Percentiles rank a stretch among this genome's conserved stretches.
These are phyloP conservation scores for Lutjanus campechanus DNA, from an alignment of 2,797 vertebrate genomes.

Conservation along the genomic window DNA sequence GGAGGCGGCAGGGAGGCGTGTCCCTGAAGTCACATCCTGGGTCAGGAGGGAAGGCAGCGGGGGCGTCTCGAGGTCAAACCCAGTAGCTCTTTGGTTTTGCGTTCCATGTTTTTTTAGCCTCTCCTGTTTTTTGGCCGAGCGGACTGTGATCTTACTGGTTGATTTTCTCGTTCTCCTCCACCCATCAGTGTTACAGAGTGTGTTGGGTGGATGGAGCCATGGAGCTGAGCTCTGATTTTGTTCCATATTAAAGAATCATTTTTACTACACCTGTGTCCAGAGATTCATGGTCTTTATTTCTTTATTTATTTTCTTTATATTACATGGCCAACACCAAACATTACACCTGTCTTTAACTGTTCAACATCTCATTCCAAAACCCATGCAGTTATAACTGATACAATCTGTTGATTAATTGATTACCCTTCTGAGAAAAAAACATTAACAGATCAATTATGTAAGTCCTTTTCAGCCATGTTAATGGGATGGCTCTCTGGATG, in stretches of 20 bases:
- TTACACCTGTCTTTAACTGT: not conserved
- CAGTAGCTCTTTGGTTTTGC: conserved; percentile 83
- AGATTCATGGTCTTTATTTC: conserved; percentile 45
- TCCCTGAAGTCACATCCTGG: conserved; percentile 48
- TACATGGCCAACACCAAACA: not conserved
- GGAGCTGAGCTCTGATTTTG: conserved; percentile 91
- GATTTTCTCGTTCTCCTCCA: conserved; percentile 83
- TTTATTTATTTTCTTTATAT: not conserved
- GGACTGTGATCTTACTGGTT: conserved; percentile 88
- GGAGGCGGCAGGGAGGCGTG: conserved; percentile 58
- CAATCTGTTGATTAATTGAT: no score
- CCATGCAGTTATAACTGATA: not conserved
- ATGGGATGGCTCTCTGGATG: not conserved
- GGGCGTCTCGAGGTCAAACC: conserved; percentile 72
- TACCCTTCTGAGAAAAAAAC: not conserved
- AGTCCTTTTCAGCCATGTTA: not conserved
- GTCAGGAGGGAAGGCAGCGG: conserved; percentile 54
- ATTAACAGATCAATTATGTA: not conserved
- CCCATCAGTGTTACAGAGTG: conserved; percentile 86
- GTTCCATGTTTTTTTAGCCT: conserved; percentile 88
- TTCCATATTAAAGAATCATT: conserved; percentile 90
- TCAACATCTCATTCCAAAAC: not conserved
- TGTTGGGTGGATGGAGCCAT: conserved; percentile 85
- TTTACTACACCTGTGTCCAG: conserved; percentile 78
- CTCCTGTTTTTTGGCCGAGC: conserved; percentile 91